Conservation (phyloP, 2,888 invertebrate species). For the Stenotaenia linearis region DNA sequence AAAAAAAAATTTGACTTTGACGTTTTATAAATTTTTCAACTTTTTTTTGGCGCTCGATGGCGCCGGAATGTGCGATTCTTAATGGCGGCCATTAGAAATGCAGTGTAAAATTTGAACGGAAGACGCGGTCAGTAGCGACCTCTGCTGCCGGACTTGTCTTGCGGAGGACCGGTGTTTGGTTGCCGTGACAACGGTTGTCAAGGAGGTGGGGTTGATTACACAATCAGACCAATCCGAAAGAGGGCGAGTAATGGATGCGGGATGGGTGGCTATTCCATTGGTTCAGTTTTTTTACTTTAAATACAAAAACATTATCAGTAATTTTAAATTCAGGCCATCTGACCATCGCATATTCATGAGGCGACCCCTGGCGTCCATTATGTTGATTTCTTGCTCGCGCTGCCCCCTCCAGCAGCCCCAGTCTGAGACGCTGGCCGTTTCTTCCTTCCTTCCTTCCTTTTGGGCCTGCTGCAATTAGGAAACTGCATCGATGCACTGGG, state of each 20-base stretch:
- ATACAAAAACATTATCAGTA: slow-evolving; percentile 32
- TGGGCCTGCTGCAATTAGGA: slow-evolving; percentile 14
- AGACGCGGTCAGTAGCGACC: slow-evolving; percentile 26
- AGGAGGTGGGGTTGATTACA: slow-evolving; percentile 32
- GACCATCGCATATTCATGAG: slow-evolving; percentile 31
- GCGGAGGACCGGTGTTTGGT: slow-evolving; percentile 29
- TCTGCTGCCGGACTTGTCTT: slow-evolving; percentile 19
- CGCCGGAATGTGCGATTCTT: neutral
- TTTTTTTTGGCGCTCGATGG: neutral
- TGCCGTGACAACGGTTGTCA: slow-evolving; percentile 33
- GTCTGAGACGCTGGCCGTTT: neutral
- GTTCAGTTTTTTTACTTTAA: slow-evolving; percentile 31
- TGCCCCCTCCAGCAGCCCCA: neutral
- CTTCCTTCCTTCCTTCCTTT: neutral
- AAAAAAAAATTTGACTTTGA: neutral
- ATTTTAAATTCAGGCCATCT: slow-evolving; percentile 30
- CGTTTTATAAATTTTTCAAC: neutral
- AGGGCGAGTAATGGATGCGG: slow-evolving; percentile 30
- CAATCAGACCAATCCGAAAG: slow-evolving; percentile 31
- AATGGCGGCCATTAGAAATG: slow-evolving; percentile 6
- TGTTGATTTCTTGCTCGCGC: neutral
- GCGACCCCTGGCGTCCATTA: neutral
- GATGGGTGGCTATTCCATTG: slow-evolving; percentile 24
- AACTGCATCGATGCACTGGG: slow-evolving; percentile 1
- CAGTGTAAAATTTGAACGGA: neutral